Percentiles rank a stretch among this genome's conserved stretches.
phyloP scores from a whole-genome alignment of 2,888 invertebrate genomes.

The Acleris cristana region DNA sequence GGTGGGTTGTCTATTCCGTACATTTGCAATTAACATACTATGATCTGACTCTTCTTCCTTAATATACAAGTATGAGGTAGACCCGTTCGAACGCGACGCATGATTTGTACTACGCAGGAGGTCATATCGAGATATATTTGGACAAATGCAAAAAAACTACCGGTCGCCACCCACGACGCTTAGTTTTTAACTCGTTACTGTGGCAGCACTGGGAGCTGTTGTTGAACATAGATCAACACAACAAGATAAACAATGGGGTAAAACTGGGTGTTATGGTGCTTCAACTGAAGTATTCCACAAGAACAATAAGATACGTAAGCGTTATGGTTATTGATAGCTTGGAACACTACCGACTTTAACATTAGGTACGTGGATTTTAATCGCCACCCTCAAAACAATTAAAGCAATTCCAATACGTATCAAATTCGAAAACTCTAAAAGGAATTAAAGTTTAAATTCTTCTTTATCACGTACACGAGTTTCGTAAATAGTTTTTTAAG shows the following conservation, averaged over 20 bases:
- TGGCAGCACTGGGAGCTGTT: constrained; percentile 2
- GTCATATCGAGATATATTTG: constrained; percentile 68
- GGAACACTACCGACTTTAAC: no score
- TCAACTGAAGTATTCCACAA: no score
- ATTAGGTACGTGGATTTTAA: background rate
- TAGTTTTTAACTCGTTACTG: constrained; percentile 55
- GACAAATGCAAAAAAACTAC: constrained; percentile 42
- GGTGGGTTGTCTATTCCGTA: no score
- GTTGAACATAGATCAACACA: constrained; percentile 10
- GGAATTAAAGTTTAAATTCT: background rate
- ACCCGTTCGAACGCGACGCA: background rate
- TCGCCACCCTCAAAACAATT: background rate
- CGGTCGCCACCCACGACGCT: constrained; percentile 69
- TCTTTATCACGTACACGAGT: background rate
- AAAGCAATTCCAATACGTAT: background rate
- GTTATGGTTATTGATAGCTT: no score
- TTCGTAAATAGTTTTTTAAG: constrained; percentile 26
- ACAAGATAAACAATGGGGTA: background rate
- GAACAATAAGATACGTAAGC: no score
- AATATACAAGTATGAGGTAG: background rate
- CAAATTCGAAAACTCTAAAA: constrained; percentile 3
- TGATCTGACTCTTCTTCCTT: background rate
- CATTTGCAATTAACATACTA: no score
- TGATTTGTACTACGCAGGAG: constrained; percentile 62
- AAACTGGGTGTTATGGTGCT: no score